Evolutionary conservation across 2,113 vertebrate genomes (phyloP).

Genomic region (Lamprotornis superbus): DNA sequence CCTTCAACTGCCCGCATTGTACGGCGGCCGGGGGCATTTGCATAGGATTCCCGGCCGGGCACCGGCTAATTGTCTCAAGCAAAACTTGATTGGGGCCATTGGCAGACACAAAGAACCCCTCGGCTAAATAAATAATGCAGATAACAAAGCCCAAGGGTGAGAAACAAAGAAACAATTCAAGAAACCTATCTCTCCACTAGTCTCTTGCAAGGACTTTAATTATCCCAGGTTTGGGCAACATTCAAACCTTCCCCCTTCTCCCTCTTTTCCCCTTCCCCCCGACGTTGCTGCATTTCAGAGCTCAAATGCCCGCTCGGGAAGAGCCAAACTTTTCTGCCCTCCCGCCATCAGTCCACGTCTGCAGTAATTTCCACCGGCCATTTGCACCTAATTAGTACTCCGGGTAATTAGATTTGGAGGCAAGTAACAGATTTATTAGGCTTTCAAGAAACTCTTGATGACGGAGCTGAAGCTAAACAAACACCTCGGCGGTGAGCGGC

Average conservation of each 20-base stretch:
- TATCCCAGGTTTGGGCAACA: slow-evolving; percentile 79
- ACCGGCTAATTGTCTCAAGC: slow-evolving; percentile 89
- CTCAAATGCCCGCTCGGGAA: slow-evolving; percentile 72
- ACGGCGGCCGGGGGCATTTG: slow-evolving; percentile 81
- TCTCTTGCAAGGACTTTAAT: slow-evolving; percentile 74
- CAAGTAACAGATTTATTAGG: slow-evolving; percentile 78
- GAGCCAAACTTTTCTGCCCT: slow-evolving; percentile 68
- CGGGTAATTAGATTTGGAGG: slow-evolving; percentile 91
- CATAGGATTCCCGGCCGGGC: slow-evolving; percentile 85
- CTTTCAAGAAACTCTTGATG: slow-evolving; percentile 82
- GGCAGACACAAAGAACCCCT: slow-evolving; percentile 95
- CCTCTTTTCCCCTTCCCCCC: slow-evolving; percentile 40
- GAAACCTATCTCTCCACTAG: slow-evolving; percentile 81
- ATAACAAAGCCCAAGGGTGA: slow-evolving; percentile 89
- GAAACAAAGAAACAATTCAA: slow-evolving; percentile 88
- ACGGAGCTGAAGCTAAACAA: slow-evolving; percentile 82
- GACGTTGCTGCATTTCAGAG: slow-evolving; percentile 78
- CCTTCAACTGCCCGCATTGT: slow-evolving; percentile 83
- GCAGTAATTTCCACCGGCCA: slow-evolving; percentile 73
- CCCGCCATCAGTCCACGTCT: slow-evolving; percentile 61
- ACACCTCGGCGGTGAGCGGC: slow-evolving; percentile 50
- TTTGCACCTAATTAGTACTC: slow-evolving; percentile 85
- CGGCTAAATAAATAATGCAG: slow-evolving; percentile 93
- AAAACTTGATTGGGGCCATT: slow-evolving; percentile 96
- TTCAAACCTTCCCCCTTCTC: slow-evolving; percentile 63